Base-by-base conservation (phyloP, 2,113 vertebrate species). In the Pelmatolapia mariae region DNA sequence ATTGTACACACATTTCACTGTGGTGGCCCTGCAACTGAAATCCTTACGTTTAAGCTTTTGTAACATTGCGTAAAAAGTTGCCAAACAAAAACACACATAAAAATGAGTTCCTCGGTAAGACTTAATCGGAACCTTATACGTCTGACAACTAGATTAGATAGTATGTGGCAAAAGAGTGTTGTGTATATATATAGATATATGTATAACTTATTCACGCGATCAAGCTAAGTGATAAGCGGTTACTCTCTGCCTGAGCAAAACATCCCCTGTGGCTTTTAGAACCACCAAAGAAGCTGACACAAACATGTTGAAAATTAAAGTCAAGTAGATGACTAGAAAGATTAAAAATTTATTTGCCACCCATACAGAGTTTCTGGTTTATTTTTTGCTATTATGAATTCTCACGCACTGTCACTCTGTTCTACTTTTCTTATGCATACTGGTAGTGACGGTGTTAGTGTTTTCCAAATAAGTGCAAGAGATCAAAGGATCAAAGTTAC, bases 101-200 rank as follows among this genome's bases (percentile, higher is more conserved):
- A 47, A 47, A 47, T 18, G 10, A 50, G 45, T 78, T 50, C 16
- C 16, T 31, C 0, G 0, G 73, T 19, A 18, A 76, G 9, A 47
- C 26, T 31, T 50, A 50, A 50, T 31, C 6, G 0, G 8, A 76
- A 7, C 2, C 4, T 45, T 29, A 29, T 19, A 26, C 15, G 1
- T 76, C 43, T 19, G 71, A 76, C 26, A 76, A 29, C 43, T 29
- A 73, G 9, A 73, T 47, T 26, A 76, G 24, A 76, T 16, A 19
- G 15, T 50, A 19, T 8, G 26, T 11, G 13, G 24, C 7, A 31
- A 47, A 78, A 50, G 68, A 45, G 16, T 45, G 36, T 61, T 76
- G 10, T 57, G 0, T 80, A 71, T 7, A 53, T 0, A 16, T 3
- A 29, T 18, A 61, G 9, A 76, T 73, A 26, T 18, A 18, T 19